Percentiles rank a stretch among this genome's conserved stretches.
Evolutionary conservation across 2,797 vertebrate genomes (phyloP).

Genomic region (Pachyuromys duprasi): DNA sequence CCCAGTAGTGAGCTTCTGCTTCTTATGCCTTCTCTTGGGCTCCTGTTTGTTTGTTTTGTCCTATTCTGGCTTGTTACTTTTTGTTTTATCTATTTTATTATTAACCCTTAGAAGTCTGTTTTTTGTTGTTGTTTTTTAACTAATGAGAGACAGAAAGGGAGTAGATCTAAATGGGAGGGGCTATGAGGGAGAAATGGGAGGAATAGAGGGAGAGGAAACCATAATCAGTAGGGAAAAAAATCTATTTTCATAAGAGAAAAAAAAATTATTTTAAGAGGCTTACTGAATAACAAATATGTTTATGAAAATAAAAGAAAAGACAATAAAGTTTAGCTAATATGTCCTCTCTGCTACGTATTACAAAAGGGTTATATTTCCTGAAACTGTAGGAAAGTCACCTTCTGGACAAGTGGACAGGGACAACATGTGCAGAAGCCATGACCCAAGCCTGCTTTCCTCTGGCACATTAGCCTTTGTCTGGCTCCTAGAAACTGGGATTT

Average conservation of each 20-base stretch:
- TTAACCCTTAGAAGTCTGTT: neutral
- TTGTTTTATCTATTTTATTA: neutral
- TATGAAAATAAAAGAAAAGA: neutral
- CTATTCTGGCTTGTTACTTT: neutral
- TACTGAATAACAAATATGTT: neutral
- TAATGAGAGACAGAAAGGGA: neutral
- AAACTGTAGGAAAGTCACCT: neutral
- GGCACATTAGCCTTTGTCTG: neutral
- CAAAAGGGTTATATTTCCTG: neutral
- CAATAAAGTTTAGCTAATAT: neutral
- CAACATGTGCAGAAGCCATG: neutral
- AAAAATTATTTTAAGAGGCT: neutral
- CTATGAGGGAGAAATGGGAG: neutral
- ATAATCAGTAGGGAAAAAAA: neutral
- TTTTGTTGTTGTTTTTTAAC: neutral
- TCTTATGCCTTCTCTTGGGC: neutral
- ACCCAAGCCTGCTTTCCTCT: neutral
- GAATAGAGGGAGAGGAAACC: neutral
- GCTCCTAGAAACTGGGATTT: neutral
- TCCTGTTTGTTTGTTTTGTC: neutral
- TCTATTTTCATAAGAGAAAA: neutral
- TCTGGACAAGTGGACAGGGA: neutral
- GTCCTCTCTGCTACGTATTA: neutral
- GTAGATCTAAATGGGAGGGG: neutral
- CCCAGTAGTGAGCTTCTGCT: neutral